Conservation (phyloP, 2,113 vertebrate species). For the Pterocles burchelli region DNA sequence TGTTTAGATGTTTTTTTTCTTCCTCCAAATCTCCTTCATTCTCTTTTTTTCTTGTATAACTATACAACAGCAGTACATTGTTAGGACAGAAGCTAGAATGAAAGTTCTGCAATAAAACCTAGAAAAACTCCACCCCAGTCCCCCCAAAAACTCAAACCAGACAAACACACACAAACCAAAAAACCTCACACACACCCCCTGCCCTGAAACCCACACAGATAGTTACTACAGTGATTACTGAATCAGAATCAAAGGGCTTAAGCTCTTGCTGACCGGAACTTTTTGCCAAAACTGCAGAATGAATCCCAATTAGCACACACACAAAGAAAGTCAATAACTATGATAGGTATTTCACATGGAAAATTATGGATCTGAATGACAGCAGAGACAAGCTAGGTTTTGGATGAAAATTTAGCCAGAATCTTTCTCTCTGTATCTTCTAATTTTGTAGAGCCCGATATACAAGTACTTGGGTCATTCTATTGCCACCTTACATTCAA, state of each 20-base stretch:
- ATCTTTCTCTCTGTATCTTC: neutral
- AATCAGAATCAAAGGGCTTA: neutral
- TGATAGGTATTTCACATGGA: neutral
- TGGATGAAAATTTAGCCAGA: neutral
- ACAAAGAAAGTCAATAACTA: neutral
- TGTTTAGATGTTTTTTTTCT: neutral
- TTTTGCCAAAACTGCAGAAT: neutral
- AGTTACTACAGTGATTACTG: neutral
- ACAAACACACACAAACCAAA: neutral
- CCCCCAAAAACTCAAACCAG: neutral
- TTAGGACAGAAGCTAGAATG: neutral
- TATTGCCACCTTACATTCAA: neutral
- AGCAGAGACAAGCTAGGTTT: neutral
- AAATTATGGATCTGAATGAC: neutral
- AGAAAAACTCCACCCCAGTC: fast-evolving
- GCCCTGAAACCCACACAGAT: fast-evolving
- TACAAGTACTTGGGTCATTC: neutral
- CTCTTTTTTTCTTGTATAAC: neutral
- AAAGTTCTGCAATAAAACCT: neutral
- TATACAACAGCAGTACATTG: neutral
- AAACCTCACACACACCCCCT: neutral
- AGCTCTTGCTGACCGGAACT: neutral
- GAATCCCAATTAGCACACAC: neutral
- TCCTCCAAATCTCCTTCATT: neutral
- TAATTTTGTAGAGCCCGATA: neutral